Evolutionary conservation across 2,888 invertebrate genomes (phyloP), one percentile per base, ranked within the genome.

Genomic region (Hecatera dysodea): DNA sequence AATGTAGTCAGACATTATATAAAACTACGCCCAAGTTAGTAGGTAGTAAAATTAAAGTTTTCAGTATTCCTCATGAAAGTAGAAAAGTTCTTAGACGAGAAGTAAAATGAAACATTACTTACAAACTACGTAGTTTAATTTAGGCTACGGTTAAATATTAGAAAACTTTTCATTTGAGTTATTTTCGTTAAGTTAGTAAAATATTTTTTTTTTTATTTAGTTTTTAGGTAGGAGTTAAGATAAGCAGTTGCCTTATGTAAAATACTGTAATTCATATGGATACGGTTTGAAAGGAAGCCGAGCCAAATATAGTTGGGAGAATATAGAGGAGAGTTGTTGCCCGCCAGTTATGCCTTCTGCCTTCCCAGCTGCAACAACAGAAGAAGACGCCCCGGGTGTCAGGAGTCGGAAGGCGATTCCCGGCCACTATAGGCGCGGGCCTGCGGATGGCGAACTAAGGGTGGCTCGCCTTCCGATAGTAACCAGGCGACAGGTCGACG

Each of bases 61-160:
- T 72, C 44, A 44, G 36, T 60, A 6, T 42, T 42, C 17, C 48
- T 74, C 19, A 27, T 56, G 22, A 56, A 56, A 75, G 33, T 66
- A 56, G 55, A 36, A 48, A 56, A 56, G 27, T 48, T 56, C 15
- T 15, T 55, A 15, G 39, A 64, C 29, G 24, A 39, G 27, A 24
- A 24, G 19, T 53, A 55, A 56, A 72, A 75, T 74, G 19, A 66
- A 75, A 75, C 27, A 66, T 75, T 27, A 75, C 36, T 75, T 42
- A 65, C 6, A 74, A 72, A 65, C n/a, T 74, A 36, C 44, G 22
- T 15, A n/a, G 39, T 46, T 55, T 55, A 46, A 63, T 53, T 53
- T 12, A 53, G 44, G 44, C 11, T 46, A 22, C 27, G 19, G 36
- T 70, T 72, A 72, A 60, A 72, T 65, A 74, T 72, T 48, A 33